Conservation (phyloP, 2,888 invertebrate genomes). For the Xanthorhoe spadicearia region DNA sequence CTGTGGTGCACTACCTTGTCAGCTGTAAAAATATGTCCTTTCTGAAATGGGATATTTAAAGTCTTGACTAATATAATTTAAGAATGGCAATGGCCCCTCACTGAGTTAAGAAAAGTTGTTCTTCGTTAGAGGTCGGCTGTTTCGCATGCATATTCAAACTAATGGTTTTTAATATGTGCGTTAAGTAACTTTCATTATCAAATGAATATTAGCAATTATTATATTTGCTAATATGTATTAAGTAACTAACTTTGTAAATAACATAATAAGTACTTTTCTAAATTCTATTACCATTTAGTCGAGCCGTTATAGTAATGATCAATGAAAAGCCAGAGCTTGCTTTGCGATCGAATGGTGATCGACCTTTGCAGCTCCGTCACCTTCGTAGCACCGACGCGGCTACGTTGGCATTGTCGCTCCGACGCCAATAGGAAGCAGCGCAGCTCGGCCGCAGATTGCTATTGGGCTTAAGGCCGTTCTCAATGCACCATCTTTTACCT, state of each 20-base stretch:
- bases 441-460: conserved; percentile 74
- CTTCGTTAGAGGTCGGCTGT: conserved; percentile 63
- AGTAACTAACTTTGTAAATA: not conserved
- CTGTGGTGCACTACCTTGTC: conserved; percentile 1
- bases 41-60: conserved; percentile 28
- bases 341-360: conserved; percentile 62
- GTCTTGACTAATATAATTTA: conserved; percentile 46
- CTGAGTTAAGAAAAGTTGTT: conserved; percentile 63
- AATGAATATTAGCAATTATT: too few relatives aligned
- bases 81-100: conserved; percentile 59
- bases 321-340: conserved; percentile 43
- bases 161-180: conserved; percentile 53
- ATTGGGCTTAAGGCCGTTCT: conserved; percentile 84
- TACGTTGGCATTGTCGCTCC: conserved; percentile 79
- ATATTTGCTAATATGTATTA: not conserved
- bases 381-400: conserved; percentile 70
- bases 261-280: not conserved
- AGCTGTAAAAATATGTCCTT: conserved; percentile 15
- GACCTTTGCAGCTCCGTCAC: conserved; percentile 76
- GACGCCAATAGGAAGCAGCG: conserved; percentile 82
- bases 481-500: conserved; percentile 85
- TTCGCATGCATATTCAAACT: conserved; percentile 51
- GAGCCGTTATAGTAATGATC: conserved; percentile 28
- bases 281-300: not conserved
- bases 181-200: conserved; percentile 24